Evolutionary conservation across 2,888 invertebrate species (phyloP).

Genomic region (Eubasilissa splendida): DNA sequence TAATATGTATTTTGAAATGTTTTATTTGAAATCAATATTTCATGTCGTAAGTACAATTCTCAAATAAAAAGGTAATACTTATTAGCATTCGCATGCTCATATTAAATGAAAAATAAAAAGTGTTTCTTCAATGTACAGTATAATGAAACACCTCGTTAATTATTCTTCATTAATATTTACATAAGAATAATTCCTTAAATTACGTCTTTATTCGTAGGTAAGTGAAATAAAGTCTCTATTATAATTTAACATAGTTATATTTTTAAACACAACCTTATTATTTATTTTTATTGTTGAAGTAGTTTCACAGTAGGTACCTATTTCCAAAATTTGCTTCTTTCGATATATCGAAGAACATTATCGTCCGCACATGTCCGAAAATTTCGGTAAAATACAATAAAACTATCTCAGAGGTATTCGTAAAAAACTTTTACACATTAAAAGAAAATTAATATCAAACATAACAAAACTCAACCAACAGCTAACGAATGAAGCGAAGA

Average conservation of each 20-base stretch:
- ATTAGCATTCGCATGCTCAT: constrained; percentile 47
- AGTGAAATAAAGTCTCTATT: constrained; percentile 58
- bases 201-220: constrained; percentile 23
- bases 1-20: background rate
- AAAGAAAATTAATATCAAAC: constrained; percentile 66
- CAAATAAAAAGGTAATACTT: constrained; percentile 36
- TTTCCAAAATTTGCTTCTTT: constrained; percentile 41
- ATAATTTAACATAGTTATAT: constrained; percentile 61
- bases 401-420: constrained; percentile 35
- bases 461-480: constrained; percentile 66
- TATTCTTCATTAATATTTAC: constrained; percentile 45
- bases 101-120: constrained; percentile 57
- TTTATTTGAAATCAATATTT: constrained; percentile 15
- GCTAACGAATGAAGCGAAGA: constrained; percentile 33
- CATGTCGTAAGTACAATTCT: constrained; percentile 18
- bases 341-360: constrained; percentile 20
- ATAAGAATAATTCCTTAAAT: constrained; percentile 44
- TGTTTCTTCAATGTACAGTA: constrained; percentile 48
- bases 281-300: constrained; percentile 43
- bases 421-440: constrained; percentile 28
- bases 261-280: constrained; percentile 74
- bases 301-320: constrained; percentile 40
- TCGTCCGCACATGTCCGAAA: constrained; percentile 19
- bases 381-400: background rate
- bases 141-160: constrained; percentile 43